Evolutionary conservation across 2,888 invertebrate genomes (phyloP).

Genomic region (Pandemis heparana): DNA sequence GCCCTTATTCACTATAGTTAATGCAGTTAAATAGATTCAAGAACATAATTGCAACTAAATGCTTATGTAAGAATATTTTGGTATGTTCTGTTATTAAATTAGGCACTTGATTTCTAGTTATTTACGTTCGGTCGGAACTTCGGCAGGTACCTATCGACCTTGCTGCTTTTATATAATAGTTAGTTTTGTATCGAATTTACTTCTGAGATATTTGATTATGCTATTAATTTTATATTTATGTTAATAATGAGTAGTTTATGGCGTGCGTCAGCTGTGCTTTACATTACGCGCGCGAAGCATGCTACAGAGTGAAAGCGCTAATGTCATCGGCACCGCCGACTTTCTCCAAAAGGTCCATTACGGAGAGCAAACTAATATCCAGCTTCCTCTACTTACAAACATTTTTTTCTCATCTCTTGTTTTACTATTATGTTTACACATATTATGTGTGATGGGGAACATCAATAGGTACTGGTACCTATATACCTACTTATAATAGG

Average conservation of each 20-base stretch:
- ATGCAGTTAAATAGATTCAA: not conserved
- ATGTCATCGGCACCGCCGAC: slow-evolving; percentile 26
- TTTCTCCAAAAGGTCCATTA: slow-evolving; percentile 30
- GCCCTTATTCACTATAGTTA: not conserved
- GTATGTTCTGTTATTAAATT: not conserved
- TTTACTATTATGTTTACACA: not conserved
- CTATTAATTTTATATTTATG: not conserved
- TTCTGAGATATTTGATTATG: not conserved
- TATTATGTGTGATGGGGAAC: not conserved
- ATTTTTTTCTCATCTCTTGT: not conserved
- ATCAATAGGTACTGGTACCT: too few relatives aligned
- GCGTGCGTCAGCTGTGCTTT: not conserved
- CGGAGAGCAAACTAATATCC: slow-evolving; percentile 20
- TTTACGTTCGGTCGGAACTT: not conserved
- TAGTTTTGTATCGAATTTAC: not conserved
- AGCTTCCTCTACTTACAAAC: slow-evolving; percentile 12
- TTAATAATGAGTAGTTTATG: not conserved
- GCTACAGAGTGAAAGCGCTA: slow-evolving; percentile 33
- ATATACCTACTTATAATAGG: too few relatives aligned
- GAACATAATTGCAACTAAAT: not conserved
- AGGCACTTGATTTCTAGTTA: not conserved
- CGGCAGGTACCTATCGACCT: not conserved
- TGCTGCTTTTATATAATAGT: not conserved
- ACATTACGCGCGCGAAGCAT: slow-evolving; percentile 13
- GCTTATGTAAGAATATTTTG: not conserved